Evolutionary conservation across 2,113 vertebrate genomes (phyloP), one percentile per base, ranked within the genome.

Genomic region (Riparia riparia): DNA sequence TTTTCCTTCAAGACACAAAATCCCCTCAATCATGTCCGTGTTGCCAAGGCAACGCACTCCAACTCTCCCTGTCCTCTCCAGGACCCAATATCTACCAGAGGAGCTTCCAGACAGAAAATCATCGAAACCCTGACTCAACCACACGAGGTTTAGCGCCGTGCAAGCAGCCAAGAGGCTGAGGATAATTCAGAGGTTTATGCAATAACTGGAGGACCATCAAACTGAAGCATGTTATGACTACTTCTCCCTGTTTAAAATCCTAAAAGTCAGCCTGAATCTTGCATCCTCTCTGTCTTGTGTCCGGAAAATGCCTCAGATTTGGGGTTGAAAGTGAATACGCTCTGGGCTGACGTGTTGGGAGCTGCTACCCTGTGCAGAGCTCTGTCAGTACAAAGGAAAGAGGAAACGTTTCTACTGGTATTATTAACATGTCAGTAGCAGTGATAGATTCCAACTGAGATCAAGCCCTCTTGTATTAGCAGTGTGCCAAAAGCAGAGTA

Each of bases 361-460:
- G 79, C 94, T 64, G 83, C 86, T 94, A 47, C 93, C 92, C 93
- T 0, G 64, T 8, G 6, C 87, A 77, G 90, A 88, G 85, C 53
- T 77, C 77, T 96, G 88, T 96, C 90, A 81, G 90, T 94, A 90
- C 72, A 78, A 92, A 89, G 82, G 56, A 83, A 92, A 94, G 82
- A 96, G 96, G 96, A 96, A 97, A 95, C 93, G 14, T 93, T 96
- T 96, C 85, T 91, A 78, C 96, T 94, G 89, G 96, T 96, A 94
- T 96, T 96, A 97, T 96, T 97, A 97, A 96, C 93, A 96, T 97
- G 96, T 95, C 95, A 96, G 88, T 95, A 96, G 95, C 95, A 96
- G 93, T 95, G 96, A 96, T 94, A 96, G 95, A 93, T 95, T 96
- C 95, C 96, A 97, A 93, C 96, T 90, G 94, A 94, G 96, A 96